Base-by-base conservation (phyloP, 2,888 invertebrate genomes). In the Agonopterix heracliana region DNA sequence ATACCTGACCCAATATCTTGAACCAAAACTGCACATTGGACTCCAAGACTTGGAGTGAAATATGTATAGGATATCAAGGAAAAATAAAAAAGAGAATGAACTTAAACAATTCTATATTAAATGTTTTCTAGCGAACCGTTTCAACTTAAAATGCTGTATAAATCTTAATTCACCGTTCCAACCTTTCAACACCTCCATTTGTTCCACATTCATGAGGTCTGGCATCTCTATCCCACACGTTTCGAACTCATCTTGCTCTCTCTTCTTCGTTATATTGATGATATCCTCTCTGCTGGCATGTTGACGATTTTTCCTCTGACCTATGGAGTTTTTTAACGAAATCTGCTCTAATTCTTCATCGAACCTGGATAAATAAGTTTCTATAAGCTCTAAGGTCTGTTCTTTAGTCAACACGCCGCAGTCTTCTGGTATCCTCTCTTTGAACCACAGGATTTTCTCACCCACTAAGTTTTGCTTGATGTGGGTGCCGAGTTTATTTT, bases 261-360 rank as follows among this genome's bases (percentile, higher is more conserved):
- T 90, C 64, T 95, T 92, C 56, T 93, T 89, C 0, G 94, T 95
- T 63, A 96, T 92, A 63, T 91, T 92, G 44, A 97, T 93, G 9
- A 94, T 90, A 76, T 95, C 93, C 76, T 95, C 93, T 52, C 97
- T 90, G 57, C 93, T 93, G 0, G 93, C 94, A 78, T 96, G 95
- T 67, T 96, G 96, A 10, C 92, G 89, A 58, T 91, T 92, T 61
- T 92, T 93, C 47, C 95, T 91, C 50, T 92, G 91, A 0, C 94
- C 93, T 35, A 96, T 91, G 0, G 93, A 93, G 68, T 95, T 93
- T 68, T 95, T 95, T 11, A 96, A 78, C 10, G 89, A 80, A 56
- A 97, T 96, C 73, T 95, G 94, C 61, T 93, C 92, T 38, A 95
- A 72, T 78, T 96, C 96, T 43, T 93, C 93, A 53, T 94, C 92